Base-by-base conservation (phyloP, 1,140 invertebrate species). In the Conus betulinus region DNA sequence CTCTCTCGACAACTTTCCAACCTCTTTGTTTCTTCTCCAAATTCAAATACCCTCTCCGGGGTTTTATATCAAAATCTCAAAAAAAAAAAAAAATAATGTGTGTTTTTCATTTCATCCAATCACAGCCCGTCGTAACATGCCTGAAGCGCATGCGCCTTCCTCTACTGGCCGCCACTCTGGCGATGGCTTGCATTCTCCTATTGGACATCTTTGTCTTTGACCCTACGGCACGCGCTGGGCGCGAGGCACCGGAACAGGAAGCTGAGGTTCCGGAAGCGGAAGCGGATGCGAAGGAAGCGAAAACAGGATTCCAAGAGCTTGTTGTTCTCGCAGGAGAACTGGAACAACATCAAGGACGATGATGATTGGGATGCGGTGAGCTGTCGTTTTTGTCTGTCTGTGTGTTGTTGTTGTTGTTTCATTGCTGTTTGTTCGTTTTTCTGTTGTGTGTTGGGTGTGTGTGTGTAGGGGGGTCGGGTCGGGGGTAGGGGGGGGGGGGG, bases 291-390 rank as follows among this genome's bases (percentile, higher is more conserved):
- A 51, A 53, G 1, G 85, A 55, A 17, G 52, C 39, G 8, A 87
- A 87, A 87, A 71, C 17, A 78, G 51, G 71, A 76, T 11, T 51
- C 23, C 5, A 53, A 87, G 53, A 78, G 51, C 6, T 57, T 87
- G 74, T 6, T 76, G 11, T 87, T 87, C 74, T 78, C 71, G 4
- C 85, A 87, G 71, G 57, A 67, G n/a, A 39, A 3, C 71, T 87
- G 85, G 85, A 51, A 87, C 85, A 57, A 53, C n/a, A 52, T 79
- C 13, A 39, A 55, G 23, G 85, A 87, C 4, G 67, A 39, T 23
- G 85, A 87, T 53, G 85, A 87, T 23, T 87, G 85, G 85, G 85
- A 87, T 27, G 27, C 67, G 5, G 85, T 87, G 71, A 87, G 74
- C 25, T 55, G 39, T 39, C 39, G 39, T 39, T 0, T 39, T 39